Conservation (phyloP, 2,797 vertebrate genomes). For the Siniperca scherzeri region DNA sequence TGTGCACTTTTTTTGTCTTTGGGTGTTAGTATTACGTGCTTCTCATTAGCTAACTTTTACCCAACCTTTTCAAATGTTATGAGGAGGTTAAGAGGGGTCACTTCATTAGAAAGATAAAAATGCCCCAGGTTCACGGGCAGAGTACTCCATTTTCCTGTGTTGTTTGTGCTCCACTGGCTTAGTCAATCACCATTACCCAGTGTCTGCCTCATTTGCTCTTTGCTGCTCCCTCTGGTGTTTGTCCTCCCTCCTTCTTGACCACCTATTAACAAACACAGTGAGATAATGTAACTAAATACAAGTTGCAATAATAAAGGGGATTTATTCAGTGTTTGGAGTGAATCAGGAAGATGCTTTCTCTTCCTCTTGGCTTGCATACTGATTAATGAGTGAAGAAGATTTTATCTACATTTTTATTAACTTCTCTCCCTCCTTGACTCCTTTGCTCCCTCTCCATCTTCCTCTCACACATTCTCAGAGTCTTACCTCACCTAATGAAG, state of each 20-base stretch:
- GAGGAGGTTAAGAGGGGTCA: conserved; percentile 67
- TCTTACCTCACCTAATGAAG: conserved; percentile 69
- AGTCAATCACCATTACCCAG: conserved; percentile 59
- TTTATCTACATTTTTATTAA: conserved; percentile 74
- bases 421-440: conserved; percentile 63
- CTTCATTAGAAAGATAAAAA: conserved; percentile 70
- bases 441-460: conserved; percentile 64
- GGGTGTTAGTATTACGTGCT: background rate
- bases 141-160: conserved; percentile 44
- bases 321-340: conserved; percentile 53
- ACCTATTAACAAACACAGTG: conserved; percentile 69
- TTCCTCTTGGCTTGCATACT: conserved; percentile 57
- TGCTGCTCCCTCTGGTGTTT: conserved; percentile 70
- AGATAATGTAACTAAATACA: conserved; percentile 73
- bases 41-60: conserved; percentile 52
- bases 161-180: conserved; percentile 60
- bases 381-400: conserved; percentile 71
- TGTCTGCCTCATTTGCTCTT: conserved; percentile 53
- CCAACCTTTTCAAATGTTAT: conserved; percentile 48
- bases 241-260: conserved; percentile 58
- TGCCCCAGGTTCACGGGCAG: conserved; percentile 21
- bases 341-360: conserved; percentile 53
- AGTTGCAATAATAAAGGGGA: conserved; percentile 55
- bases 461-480: conserved; percentile 55
- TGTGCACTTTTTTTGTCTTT: conserved; percentile 27